phyloP scores from a whole-genome alignment of 2,888 invertebrate genomes.

The Rhodophaea formosa region DNA sequence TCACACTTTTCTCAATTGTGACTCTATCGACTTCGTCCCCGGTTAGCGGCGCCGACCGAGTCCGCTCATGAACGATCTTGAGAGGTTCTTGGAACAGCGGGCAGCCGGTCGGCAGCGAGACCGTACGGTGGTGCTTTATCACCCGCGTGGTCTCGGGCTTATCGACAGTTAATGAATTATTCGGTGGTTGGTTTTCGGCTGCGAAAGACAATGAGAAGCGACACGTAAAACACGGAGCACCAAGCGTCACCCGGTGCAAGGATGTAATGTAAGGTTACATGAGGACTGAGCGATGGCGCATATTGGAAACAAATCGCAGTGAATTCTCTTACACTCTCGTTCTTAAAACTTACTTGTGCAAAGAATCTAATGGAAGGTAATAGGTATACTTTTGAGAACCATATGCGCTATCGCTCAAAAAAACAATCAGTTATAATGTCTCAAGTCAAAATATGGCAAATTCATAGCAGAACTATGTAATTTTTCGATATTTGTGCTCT shows the following conservation, averaged over 20 bases:
- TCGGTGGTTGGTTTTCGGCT: slow-evolving; percentile 69
- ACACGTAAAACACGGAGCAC: slow-evolving; percentile 71
- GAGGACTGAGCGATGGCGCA: slow-evolving; percentile 32
- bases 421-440: background rate
- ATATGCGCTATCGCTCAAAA: slow-evolving; percentile 19
- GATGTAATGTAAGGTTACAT: slow-evolving; percentile 40
- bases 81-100: slow-evolving; percentile 60
- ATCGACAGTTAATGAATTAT: slow-evolving; percentile 72
- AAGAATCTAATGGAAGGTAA: too few species aligned
- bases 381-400: too few species aligned
- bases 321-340: too few species aligned
- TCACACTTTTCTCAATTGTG: slow-evolving; percentile 53
- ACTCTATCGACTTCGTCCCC: slow-evolving; percentile 72
- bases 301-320: background rate
- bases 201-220: slow-evolving; percentile 73
- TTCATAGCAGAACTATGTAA: background rate
- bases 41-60: slow-evolving; percentile 85
- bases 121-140: slow-evolving; percentile 68
- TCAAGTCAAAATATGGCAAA: background rate
- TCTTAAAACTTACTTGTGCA: too few species aligned
- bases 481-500: background rate
- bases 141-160: slow-evolving; percentile 50
- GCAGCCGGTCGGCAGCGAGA: slow-evolving; percentile 66
- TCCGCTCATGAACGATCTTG: slow-evolving; percentile 83
- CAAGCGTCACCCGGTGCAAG: slow-evolving; percentile 65